Base-by-base conservation (phyloP, 2,888 invertebrate genomes). In the Drosophila mayaguana region DNA sequence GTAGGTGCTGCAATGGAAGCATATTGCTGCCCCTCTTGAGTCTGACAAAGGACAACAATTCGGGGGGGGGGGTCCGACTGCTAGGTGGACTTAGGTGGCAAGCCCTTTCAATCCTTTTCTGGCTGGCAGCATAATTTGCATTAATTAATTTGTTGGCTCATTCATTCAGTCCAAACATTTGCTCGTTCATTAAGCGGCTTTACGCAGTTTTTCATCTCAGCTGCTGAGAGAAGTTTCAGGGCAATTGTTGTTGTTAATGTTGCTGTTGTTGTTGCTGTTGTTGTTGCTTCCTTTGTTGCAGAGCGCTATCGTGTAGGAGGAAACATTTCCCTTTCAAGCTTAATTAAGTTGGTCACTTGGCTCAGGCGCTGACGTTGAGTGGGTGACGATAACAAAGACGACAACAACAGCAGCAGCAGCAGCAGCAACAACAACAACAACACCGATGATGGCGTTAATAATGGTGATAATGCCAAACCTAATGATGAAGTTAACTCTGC, bases 341-440 rank as follows among this genome's bases (percentile, higher is more conserved):
- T 87, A 89, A 87, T 87, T 89, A 89, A 89, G 85, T 89, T 87
- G 87, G 87, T 89, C 87, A 85, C 88, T 87, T 88, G 75, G 70
- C 75, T 78, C 72, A 72, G 88, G 82, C 86, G 83, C 78, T 84
- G 83, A 83, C 75, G 65, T 78, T 79, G 78, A 85, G 90, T 83
- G 87, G 87, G 88, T 85, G 88, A 83, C 78, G 83, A 82, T 65
- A 68, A 67, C 64, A 78, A 70, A 67, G 53, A 60, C 75, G 56
- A 63, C 64, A 55, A 56, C 53, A 48, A 42, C 71, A 70, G 34
- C 54, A 59, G 12, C 69, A 60, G 25, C 56, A 48, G 5, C 53
- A 50, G 9, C 38, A 59, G n/a, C 66, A 11, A 4, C 53, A 51
- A 12, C 40, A 56, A n/a, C 68, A 60, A 32, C 62, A 48, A 8